Conservation (phyloP, 1,140 invertebrate genomes). For the Watersipora subatra region DNA sequence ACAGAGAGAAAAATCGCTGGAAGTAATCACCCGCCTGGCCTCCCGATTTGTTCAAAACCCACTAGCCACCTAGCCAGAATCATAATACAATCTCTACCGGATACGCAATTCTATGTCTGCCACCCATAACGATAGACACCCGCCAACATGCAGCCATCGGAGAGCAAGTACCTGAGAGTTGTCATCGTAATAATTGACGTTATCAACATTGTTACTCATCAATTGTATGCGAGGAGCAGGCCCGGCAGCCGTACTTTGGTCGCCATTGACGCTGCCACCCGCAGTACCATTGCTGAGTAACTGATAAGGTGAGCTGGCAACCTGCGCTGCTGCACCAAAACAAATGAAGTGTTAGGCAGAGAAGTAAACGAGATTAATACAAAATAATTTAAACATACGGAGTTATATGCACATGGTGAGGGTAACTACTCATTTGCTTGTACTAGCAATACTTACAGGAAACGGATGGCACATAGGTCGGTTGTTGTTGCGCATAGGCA, state of each 20-base stretch:
- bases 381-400: constrained; percentile 65
- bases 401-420: too few species aligned
- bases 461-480: constrained; percentile 55
- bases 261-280: constrained; percentile 30
- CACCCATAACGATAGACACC: too few species aligned
- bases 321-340: constrained; percentile 19
- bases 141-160: too few species aligned
- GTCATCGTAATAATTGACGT: constrained; percentile 85
- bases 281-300: constrained; percentile 17
- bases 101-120: too few species aligned
- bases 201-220: constrained; percentile 69
- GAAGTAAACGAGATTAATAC: constrained; percentile 32
- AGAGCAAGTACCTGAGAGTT: constrained; percentile 68
- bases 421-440: too few species aligned
- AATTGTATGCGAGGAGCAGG: constrained; percentile 37
- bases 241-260: constrained; percentile 29
- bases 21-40: too few species aligned
- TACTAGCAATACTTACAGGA: constrained; percentile 33
- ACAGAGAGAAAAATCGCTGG: too few species aligned
- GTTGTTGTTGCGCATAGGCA: constrained; percentile 51
- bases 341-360: constrained; percentile 20
- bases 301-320: constrained; percentile 19
- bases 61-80: too few species aligned
- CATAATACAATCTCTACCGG: too few species aligned
- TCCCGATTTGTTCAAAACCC: too few species aligned